Evolutionary conservation across 2,113 vertebrate species (phyloP).

Genomic region (Delphinus delphis): DNA sequence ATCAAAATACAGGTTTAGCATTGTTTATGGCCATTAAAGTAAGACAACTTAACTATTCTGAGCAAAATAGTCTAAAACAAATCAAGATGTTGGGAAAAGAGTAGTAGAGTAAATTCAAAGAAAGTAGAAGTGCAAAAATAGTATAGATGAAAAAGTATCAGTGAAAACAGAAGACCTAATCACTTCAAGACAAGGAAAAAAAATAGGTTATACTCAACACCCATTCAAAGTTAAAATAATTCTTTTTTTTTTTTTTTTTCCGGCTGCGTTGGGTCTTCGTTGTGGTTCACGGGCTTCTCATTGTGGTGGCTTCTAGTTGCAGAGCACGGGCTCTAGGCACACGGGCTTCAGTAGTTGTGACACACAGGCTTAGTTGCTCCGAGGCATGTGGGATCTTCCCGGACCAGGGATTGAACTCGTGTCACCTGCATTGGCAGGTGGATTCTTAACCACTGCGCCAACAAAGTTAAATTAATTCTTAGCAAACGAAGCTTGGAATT

Average conservation of each 20-base stretch:
- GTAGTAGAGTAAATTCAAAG: not conserved
- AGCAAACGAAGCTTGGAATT: not conserved
- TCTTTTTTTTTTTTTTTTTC: too few relatives aligned
- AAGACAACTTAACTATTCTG: not conserved
- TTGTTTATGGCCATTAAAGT: not conserved
- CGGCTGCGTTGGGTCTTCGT: too few relatives aligned
- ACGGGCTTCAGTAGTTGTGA: too few relatives aligned
- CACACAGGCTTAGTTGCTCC: too few relatives aligned
- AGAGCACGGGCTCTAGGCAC: too few relatives aligned
- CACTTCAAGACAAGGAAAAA: not conserved
- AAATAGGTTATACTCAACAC: not conserved
- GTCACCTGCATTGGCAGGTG: too few relatives aligned
- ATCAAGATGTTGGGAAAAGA: not conserved
- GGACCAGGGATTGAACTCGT: too few relatives aligned
- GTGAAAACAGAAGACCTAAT: not conserved
- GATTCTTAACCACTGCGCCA: too few relatives aligned
- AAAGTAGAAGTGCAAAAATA: not conserved
- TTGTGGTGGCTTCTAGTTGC: too few relatives aligned
- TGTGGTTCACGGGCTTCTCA: too few relatives aligned
- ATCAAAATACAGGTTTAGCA: not conserved
- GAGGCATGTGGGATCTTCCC: too few relatives aligned
- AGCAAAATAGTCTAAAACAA: not conserved
- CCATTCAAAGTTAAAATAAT: conserved; percentile 1
- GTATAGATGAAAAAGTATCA: not conserved
- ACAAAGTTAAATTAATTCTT: not conserved